Evolutionary conservation across 92 coral and sea anemone genomes (phyloP).

Genomic region (Galaxea fascicularis): DNA sequence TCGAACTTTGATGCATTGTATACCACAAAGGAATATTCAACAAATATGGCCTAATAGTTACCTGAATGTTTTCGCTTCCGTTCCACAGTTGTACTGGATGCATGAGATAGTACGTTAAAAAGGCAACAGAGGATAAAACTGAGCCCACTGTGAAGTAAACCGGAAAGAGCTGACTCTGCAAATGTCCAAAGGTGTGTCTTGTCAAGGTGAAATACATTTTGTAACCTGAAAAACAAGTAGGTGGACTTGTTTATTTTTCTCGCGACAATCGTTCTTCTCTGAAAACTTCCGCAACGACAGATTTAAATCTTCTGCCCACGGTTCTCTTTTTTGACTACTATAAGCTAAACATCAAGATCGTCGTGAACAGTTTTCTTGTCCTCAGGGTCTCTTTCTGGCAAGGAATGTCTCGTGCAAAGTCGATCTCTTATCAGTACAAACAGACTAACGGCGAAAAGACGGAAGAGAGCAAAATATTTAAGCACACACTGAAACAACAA

Average conservation of each 20-base stretch:
- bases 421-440: background rate
- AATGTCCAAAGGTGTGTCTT: constrained; percentile 82
- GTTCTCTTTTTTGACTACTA: too few relatives aligned
- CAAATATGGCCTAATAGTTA: constrained; percentile 15
- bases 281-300: too few relatives aligned
- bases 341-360: too few relatives aligned
- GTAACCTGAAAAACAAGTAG: constrained; percentile 52
- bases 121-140: constrained; percentile 62
- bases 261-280: too few relatives aligned
- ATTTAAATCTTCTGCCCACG: too few relatives aligned
- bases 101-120: constrained; percentile 75
- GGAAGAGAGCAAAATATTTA: background rate
- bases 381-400: background rate
- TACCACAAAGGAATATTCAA: too few relatives aligned
- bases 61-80: constrained; percentile 71
- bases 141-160: constrained; percentile 80
- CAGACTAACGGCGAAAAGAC: background rate
- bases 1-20: background rate
- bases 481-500: background rate
- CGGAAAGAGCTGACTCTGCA: constrained; percentile 84
- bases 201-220: constrained; percentile 87
- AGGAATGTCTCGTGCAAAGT: background rate
- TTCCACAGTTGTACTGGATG: constrained; percentile 79
- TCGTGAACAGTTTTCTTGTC: too few relatives aligned
- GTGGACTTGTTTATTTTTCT: background rate